phyloP scores from a whole-genome alignment of 2,797 vertebrate genomes.

The Thunnus albacares region DNA sequence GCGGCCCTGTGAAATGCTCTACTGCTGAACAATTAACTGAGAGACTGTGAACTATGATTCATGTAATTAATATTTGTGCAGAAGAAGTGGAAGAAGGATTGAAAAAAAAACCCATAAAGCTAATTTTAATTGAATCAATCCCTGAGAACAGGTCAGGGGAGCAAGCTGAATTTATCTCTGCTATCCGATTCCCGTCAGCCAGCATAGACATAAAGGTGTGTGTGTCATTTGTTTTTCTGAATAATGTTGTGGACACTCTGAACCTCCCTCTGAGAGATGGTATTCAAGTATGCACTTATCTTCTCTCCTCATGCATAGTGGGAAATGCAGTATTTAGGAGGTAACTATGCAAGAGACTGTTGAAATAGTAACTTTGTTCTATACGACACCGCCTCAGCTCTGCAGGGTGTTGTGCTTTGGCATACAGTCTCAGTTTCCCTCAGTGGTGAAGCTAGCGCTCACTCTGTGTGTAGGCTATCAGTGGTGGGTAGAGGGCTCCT shows the following conservation, averaged over 20 bases:
- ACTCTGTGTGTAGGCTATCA: slow-evolving; percentile 75
- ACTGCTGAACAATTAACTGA: slow-evolving; percentile 83
- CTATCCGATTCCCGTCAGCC: slow-evolving; percentile 48
- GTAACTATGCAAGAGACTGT: slow-evolving; percentile 66
- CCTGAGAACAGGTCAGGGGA: slow-evolving; percentile 76
- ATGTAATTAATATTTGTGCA: slow-evolving; percentile 83
- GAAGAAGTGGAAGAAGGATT: slow-evolving; percentile 65
- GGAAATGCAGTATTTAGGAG: slow-evolving; percentile 78
- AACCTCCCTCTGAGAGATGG: slow-evolving; percentile 56
- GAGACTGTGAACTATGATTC: slow-evolving; percentile 84
- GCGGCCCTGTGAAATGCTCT: slow-evolving; percentile 75
- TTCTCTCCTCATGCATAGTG: slow-evolving; percentile 54
- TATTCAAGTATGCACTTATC: slow-evolving; percentile 65
- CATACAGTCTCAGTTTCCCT: slow-evolving; percentile 64
- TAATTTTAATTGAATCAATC: slow-evolving; percentile 80
- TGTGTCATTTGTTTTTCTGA: slow-evolving; percentile 63
- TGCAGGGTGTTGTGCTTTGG: slow-evolving; percentile 75
- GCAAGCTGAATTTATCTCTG: slow-evolving; percentile 57
- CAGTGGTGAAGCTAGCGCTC: slow-evolving; percentile 55
- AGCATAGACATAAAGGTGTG: slow-evolving; percentile 56
- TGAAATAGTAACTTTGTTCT: slow-evolving; percentile 79
- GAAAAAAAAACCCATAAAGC: slow-evolving; percentile 53
- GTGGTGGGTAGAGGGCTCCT: slow-evolving; percentile 77
- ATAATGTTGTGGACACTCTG: slow-evolving; percentile 47
- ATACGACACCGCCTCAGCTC: slow-evolving; percentile 67